Conservation (phyloP, 2,888 invertebrate genomes). For the Caenorhabditis sp. region DNA sequence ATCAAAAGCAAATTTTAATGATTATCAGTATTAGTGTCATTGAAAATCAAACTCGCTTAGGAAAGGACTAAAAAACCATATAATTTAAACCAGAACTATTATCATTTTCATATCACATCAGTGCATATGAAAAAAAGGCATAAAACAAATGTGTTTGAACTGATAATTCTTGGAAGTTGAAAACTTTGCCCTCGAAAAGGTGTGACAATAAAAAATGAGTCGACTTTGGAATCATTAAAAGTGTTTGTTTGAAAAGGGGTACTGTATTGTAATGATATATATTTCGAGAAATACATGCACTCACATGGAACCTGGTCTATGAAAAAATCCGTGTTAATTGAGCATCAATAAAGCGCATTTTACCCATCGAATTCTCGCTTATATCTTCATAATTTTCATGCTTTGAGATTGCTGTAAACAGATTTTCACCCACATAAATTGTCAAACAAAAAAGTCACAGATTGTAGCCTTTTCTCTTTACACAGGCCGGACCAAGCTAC, state of each 20-base stretch:
- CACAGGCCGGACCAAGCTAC: too few species aligned
- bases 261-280: background rate
- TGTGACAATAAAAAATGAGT: background rate
- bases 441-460: too few species aligned
- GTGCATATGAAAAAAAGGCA: constrained; percentile 11
- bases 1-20: background rate
- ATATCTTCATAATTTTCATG: too few species aligned
- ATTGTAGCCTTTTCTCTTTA: too few species aligned
- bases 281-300: too few species aligned
- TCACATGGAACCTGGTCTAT: too few species aligned
- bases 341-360: too few species aligned
- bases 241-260: background rate
- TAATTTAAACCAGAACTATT: constrained; percentile 1
- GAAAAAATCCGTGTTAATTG: too few species aligned
- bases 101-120: constrained; percentile 5
- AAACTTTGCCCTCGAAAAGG: constrained; percentile 1
- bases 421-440: too few species aligned
- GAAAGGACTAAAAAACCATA: background rate
- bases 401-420: too few species aligned
- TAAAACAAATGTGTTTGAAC: constrained; percentile 1
- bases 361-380: too few species aligned
- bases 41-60: background rate
- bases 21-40: constrained; percentile 2
- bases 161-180: background rate
- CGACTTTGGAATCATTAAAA: background rate